phyloP scores from a whole-genome alignment of 2,797 vertebrate genomes.

The Liparis tanakae region DNA sequence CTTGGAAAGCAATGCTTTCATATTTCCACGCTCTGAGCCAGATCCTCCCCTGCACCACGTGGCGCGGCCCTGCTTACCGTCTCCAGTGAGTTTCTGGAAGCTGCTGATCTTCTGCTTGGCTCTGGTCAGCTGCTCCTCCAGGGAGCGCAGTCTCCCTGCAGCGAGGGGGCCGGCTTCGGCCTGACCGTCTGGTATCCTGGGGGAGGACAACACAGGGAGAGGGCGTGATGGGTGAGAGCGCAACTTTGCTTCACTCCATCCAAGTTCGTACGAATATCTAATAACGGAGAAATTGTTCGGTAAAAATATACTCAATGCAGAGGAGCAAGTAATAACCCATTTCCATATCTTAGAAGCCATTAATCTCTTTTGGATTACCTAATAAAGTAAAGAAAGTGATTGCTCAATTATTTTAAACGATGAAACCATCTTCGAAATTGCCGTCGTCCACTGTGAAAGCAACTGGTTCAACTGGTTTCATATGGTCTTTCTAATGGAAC shows the following conservation, averaged over 20 bases:
- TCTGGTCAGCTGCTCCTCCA: constrained; percentile 95
- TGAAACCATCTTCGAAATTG: neutral
- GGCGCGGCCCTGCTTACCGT: constrained; percentile 81
- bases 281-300: neutral
- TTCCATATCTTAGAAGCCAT: neutral
- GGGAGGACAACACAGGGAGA: constrained; percentile 28
- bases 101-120: constrained; percentile 98
- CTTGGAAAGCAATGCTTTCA: constrained; percentile 30
- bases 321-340: neutral
- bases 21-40: constrained; percentile 29
- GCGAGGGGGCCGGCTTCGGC: constrained; percentile 89
- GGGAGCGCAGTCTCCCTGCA: constrained; percentile 89
- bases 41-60: constrained; percentile 15
- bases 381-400: neutral
- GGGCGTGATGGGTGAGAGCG: constrained; percentile 6
- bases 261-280: neutral
- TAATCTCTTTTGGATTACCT: neutral
- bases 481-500: neutral
- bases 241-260: neutral
- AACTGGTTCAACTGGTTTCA: neutral
- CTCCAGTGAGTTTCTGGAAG: constrained; percentile 92
- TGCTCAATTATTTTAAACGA: neutral
- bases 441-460: neutral
- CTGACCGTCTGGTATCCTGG: constrained; percentile 96
- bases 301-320: neutral